phyloP scores from a whole-genome alignment of 1,140 invertebrate genomes.

The Triops cancriformis region DNA sequence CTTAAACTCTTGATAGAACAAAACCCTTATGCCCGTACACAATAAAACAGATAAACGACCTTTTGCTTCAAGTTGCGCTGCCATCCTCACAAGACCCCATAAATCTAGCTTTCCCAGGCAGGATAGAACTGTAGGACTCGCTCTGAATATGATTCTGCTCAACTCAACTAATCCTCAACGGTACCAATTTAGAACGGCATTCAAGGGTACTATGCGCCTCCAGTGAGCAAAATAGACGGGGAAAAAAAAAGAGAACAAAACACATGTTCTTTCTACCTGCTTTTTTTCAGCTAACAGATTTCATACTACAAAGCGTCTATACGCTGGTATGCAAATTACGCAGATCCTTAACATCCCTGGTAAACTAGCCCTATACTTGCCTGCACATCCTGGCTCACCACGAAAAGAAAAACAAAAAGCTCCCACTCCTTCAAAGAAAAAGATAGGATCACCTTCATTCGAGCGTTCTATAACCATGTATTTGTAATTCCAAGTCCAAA shows the following conservation, averaged over 20 bases:
- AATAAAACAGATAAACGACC: conserved; percentile 10
- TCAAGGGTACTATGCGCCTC: background rate
- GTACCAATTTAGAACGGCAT: too few species aligned
- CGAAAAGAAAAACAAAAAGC: background rate
- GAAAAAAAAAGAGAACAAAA: background rate
- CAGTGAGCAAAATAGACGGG: background rate
- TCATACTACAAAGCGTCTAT: background rate
- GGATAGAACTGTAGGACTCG: too few species aligned
- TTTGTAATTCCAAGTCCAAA: background rate
- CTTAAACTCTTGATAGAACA: background rate
- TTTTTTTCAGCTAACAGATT: background rate
- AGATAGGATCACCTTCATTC: background rate
- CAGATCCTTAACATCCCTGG: background rate
- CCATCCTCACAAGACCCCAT: background rate
- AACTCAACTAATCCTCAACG: too few species aligned
- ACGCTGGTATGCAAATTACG: background rate
- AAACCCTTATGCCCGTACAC: background rate
- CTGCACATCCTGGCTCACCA: background rate
- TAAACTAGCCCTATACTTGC: background rate
- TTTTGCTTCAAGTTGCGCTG: background rate
- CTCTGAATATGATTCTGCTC: too few species aligned
- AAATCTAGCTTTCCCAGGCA: background rate
- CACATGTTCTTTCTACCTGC: background rate
- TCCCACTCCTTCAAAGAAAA: background rate
- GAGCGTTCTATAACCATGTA: background rate